phyloP scores from a whole-genome alignment of 2,888 invertebrate genomes.

The Xylota segnis region DNA sequence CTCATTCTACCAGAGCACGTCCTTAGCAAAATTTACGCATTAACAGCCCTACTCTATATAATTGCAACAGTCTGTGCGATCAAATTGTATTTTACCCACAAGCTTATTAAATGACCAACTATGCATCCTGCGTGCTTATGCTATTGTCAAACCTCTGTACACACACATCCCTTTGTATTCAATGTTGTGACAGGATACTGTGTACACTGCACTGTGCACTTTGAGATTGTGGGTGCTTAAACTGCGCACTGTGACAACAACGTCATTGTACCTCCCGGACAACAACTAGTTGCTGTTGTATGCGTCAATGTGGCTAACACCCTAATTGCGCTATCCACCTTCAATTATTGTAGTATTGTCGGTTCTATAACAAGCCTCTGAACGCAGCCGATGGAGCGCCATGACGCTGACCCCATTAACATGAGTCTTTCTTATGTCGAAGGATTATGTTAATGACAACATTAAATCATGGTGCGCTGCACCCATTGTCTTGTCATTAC shows the following conservation, averaged over 20 bases:
- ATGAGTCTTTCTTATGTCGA: constrained; percentile 33
- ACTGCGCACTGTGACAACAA: constrained; percentile 1
- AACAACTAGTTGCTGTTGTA: constrained; percentile 37
- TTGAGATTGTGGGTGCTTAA: neutral
- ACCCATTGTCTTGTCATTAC: constrained; percentile 55
- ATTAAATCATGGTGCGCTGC: constrained; percentile 59
- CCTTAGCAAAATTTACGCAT: no score
- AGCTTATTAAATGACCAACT: neutral
- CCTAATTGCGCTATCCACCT: constrained; percentile 23
- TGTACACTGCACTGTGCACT: neutral
- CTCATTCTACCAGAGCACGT: no score
- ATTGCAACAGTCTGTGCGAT: neutral
- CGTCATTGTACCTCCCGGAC: neutral
- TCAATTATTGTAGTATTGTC: constrained; percentile 18
- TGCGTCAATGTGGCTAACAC: constrained; percentile 30
- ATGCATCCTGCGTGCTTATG: neutral
- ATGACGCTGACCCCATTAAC: constrained; percentile 45
- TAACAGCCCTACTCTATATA: no score
- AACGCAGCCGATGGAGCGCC: neutral
- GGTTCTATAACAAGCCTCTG: neutral
- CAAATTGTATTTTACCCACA: no score
- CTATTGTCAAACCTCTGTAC: neutral
- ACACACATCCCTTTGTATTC: neutral
- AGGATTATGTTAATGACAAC: constrained; percentile 63
- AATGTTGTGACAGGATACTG: neutral